Conservation (phyloP, 2,113 vertebrate genomes). For the Patagioenas fasciata region DNA sequence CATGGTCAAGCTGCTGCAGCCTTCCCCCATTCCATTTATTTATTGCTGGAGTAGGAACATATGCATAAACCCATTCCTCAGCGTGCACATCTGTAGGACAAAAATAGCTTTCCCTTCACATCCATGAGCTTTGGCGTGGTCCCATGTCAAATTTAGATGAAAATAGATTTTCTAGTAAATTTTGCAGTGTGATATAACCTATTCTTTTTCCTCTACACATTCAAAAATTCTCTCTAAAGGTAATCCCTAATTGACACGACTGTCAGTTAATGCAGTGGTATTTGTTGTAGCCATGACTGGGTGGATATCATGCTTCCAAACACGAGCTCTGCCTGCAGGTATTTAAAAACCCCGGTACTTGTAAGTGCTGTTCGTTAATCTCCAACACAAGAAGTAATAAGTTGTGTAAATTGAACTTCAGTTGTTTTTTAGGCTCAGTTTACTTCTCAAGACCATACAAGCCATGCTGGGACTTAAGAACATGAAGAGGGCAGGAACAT, state of each 20-base stretch:
- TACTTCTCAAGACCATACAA: background rate
- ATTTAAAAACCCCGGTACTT: background rate
- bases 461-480: accelerated
- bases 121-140: background rate
- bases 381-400: background rate
- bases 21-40: background rate
- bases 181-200: background rate
- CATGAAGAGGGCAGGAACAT: background rate
- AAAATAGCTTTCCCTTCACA: slow-evolving; percentile 13
- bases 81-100: accelerated
- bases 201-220: accelerated
- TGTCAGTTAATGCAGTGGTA: accelerated
- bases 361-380: background rate
- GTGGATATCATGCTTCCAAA: background rate
- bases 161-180: slow-evolving; percentile 33
- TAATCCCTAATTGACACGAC: background rate
- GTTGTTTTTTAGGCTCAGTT: background rate
- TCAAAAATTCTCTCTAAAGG: background rate
- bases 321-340: background rate
- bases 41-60: background rate
- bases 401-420: background rate
- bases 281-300: background rate
- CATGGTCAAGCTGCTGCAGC: background rate
- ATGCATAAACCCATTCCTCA: background rate
- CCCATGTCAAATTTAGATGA: background rate